These are phyloP conservation scores for Darevskia mixta DNA, from an alignment of 2,797 vertebrate species.

Conservation along the genomic window DNA sequence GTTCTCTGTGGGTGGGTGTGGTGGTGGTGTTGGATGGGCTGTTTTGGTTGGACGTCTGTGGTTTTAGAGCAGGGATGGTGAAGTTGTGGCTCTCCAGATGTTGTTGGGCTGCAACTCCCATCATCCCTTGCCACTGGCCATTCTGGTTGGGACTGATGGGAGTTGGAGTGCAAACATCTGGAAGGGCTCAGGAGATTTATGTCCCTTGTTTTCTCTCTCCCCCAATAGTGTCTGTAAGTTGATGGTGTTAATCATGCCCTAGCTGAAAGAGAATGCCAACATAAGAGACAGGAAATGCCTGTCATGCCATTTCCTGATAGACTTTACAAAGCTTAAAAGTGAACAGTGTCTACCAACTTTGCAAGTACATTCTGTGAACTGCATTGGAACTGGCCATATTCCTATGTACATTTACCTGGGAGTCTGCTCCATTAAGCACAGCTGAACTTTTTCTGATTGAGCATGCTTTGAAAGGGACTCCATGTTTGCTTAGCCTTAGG, in stretches of 20 bases:
- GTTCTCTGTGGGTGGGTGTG: not conserved
- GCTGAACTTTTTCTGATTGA: not conserved
- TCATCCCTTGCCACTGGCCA: not conserved
- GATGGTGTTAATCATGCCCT: not conserved
- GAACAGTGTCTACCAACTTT: not conserved
- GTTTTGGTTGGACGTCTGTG: not conserved
- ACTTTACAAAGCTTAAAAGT: too few relatives aligned
- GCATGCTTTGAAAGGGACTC: not conserved
- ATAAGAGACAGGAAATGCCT: not conserved
- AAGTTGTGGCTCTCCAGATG: not conserved
- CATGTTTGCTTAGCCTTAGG: not conserved
- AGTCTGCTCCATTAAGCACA: not conserved
- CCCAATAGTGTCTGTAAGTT: not conserved
- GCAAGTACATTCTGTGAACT: not conserved
- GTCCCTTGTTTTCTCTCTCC: not conserved
- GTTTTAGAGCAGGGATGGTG: not conserved
- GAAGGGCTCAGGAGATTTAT: not conserved
- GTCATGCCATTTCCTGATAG: not conserved
- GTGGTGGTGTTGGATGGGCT: too few relatives aligned
- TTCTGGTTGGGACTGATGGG: not conserved
- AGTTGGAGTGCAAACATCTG: not conserved
- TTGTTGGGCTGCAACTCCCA: not conserved
- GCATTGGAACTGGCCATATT: not conserved
- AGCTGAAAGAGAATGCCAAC: not conserved
- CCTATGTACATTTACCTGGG: not conserved